Evolutionary conservation across 2,113 vertebrate species (phyloP).

Genomic region (Corydoras maculifer): DNA sequence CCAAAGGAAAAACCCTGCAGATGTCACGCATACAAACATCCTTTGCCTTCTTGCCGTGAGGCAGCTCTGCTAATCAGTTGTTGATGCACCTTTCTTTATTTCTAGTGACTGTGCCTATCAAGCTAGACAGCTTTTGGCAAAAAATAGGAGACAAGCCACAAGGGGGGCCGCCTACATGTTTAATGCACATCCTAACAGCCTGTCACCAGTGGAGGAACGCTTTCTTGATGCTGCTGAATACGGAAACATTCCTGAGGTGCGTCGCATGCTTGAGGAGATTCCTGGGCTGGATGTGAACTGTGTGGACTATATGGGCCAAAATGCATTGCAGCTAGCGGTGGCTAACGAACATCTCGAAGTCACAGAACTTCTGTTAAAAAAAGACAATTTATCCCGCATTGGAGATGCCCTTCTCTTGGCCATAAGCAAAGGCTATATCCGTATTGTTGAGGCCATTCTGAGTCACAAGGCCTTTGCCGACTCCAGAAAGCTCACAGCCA

Average conservation of each 20-base stretch:
- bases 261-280: conserved; percentile 91
- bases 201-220: conserved; percentile 83
- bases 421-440: conserved; percentile 78
- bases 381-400: conserved; percentile 83
- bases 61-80: neutral
- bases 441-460: conserved; percentile 91
- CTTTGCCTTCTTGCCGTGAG: too few relatives aligned
- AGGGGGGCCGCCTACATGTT: conserved; percentile 96
- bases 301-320: conserved; percentile 98
- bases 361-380: conserved; percentile 86
- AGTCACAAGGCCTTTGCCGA: conserved; percentile 82
- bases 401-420: conserved; percentile 79
- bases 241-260: conserved; percentile 92
- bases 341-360: conserved; percentile 94
- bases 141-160: conserved; percentile 79
- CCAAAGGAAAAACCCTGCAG: too few relatives aligned
- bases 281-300: conserved; percentile 86
- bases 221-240: conserved; percentile 95
- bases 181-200: conserved; percentile 75
- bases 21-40: too few relatives aligned
- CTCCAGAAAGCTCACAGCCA: conserved; percentile 77
- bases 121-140: conserved; percentile 75
- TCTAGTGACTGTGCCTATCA: conserved; percentile 68
- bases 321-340: conserved; percentile 87
- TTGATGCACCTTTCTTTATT: conserved; percentile 14